Evolutionary conservation across 2,888 invertebrate genomes (phyloP).

Genomic region (Drosophila rubida): DNA sequence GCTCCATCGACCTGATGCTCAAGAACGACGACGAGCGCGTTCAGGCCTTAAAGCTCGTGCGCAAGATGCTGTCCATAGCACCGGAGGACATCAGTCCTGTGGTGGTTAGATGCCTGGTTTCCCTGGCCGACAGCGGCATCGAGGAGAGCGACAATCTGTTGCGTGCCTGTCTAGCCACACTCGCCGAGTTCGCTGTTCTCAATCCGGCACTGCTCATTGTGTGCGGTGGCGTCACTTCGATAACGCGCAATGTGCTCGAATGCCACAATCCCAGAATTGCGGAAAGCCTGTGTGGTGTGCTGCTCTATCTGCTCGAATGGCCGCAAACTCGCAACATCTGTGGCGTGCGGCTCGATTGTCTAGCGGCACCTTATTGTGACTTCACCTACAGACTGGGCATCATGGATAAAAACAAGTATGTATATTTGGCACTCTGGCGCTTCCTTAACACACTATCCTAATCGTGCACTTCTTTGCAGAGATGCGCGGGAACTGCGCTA

Average conservation of each 20-base stretch:
- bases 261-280: conserved; percentile 95
- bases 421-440: no score
- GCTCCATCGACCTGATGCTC: conserved; percentile 95
- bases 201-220: conserved; percentile 92
- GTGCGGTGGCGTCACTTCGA: conserved; percentile 93
- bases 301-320: conserved; percentile 93
- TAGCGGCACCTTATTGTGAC: conserved; percentile 97
- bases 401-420: conserved; percentile 89
- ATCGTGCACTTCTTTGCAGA: no score
- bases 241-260: conserved; percentile 92
- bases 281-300: conserved; percentile 94
- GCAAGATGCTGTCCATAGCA: conserved; percentile 88
- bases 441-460: no score
- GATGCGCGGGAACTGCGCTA: conserved; percentile 93
- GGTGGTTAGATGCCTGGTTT: conserved; percentile 92
- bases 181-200: conserved; percentile 95
- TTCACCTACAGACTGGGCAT: conserved; percentile 91
- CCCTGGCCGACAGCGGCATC: conserved; percentile 91
- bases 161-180: conserved; percentile 93
- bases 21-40: conserved; percentile 96
- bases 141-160: conserved; percentile 92
- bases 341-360: conserved; percentile 92
- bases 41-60: conserved; percentile 93
- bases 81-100: conserved; percentile 90
- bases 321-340: conserved; percentile 92